Base-by-base conservation (phyloP, 2,113 vertebrate species). In the Cavia porcellus region DNA sequence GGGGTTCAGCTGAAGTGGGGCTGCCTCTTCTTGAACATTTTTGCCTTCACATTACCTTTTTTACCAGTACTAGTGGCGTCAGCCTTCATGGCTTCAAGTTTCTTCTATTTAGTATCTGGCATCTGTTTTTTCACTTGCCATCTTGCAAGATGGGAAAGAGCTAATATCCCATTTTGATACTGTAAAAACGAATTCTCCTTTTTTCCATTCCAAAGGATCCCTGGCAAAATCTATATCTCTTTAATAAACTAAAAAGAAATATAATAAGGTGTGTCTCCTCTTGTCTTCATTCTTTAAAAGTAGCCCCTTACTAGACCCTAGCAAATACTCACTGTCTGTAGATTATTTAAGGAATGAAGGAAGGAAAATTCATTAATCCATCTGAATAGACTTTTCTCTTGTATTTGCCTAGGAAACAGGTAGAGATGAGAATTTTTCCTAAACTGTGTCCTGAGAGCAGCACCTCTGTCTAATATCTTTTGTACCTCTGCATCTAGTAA, bases 211-310 rank as follows among this genome's bases (percentile, higher is more conserved):
- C 35, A 62, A 89, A 74, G 38, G 24, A 74, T 38, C 11, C 28
- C 61, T 87, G n/a, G 45, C 28, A 96, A 95, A 30, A 95, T 52
- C 62, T 59, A 30, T 25, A 90, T 7, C 68, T 89, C 17, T 55
- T 38, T 47, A 92, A 55, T 45, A 89, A 66, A 11, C n/a, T 59
- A 32, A 38, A 79, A 93, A 70, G 22, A 95, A 93, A 90, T 35
- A 20, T 70, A 70, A 42, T 14, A 50, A 86, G 72, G 1, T n/a
- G 28, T n/a, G 13, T 47, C 12, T 64, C 50, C 59, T 72, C 4
- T 11, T 91, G 8, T 55, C 32, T 94, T 74, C 42, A 25, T 88
- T n/a, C 55, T 84, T 84, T 52, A 90, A 70, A 90, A 88, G 22
- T 12, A 88, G 12, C 28, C 52, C 38, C 15, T 55, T 13, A 91